Base-by-base conservation (phyloP, 1,140 invertebrate species). In the Leptestheria dahalacensis region DNA sequence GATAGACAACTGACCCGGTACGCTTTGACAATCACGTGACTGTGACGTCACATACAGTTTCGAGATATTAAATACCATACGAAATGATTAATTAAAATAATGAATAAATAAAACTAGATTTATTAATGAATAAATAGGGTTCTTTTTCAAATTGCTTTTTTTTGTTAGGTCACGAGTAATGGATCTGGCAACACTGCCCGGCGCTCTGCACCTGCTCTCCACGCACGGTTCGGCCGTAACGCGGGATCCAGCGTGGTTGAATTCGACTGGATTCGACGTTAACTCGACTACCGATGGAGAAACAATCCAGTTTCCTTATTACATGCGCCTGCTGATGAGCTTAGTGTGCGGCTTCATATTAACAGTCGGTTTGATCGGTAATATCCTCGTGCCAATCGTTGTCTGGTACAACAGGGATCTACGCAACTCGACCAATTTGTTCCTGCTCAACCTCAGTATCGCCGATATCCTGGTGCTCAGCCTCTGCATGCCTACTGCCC, bases 381-480 rank as follows among this genome's bases (percentile, higher is more conserved):
- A 94, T 69, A 75, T 88, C 48, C 84, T 93, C 79, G 89, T 96
- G 64, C 88, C 91, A n/a, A 80, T 92, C 66, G 90, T 95, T 29
- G 89, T 95, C 50, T 79, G 90, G 63, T 83, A 84, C 66, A 88
- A 86, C 18, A 90, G 90, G 69, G 88, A 93, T 67, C 88, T 95
- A 83, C 77, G 90, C 65, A 94, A 91, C 72, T 92, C 89, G 41
- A 95, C 91, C 49, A 94, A 97, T 69, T 88, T 92, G 62, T 95
- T 95, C 71, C 79, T 97, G 52, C 84, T 92, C 68, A 94, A 94
- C 72, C 74, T 94, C 62, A 91, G 87, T 68, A 80, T 92, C n/a
- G 91, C 90, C 15, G 91, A 94, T 73, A 75, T 94, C 56, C 82
- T 91, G 74, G 87, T 95, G 63, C 75, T 95, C 57, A 73, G 92